These are phyloP conservation scores for Vombatus ursinus DNA, from an alignment of 2,113 vertebrate genomes.

Conservation along the genomic window DNA sequence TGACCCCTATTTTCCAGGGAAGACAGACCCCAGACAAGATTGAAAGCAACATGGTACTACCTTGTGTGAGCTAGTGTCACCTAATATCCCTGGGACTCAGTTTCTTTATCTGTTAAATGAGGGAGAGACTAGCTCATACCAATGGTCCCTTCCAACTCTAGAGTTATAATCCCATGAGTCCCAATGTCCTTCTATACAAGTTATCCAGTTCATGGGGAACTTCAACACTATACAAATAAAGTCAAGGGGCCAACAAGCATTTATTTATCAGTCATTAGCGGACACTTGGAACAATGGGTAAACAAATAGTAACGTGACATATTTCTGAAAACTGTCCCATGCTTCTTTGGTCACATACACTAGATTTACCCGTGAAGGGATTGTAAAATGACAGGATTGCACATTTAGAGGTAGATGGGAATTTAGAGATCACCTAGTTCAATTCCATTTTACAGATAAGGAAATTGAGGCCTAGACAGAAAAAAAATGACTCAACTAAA, in stretches of 20 bases:
- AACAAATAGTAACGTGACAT: too few relatives aligned
- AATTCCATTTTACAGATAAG: not conserved
- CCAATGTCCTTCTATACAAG: not conserved
- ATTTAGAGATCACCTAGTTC: not conserved
- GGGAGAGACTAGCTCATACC: not conserved
- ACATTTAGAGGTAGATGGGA: not conserved
- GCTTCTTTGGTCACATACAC: not conserved
- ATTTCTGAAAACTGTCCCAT: not conserved
- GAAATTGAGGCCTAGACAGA: not conserved
- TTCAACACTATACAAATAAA: too few relatives aligned
- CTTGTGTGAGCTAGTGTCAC: not conserved
- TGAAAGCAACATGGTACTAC: not conserved
- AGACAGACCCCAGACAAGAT: not conserved
- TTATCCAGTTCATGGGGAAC: too few relatives aligned
- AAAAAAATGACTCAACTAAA: not conserved
- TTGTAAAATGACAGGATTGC: not conserved
- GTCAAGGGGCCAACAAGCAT: too few relatives aligned
- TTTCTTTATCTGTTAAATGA: not conserved
- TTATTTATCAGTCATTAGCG: not conserved
- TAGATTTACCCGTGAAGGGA: not conserved
- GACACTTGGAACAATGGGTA: not conserved
- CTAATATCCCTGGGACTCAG: not conserved
- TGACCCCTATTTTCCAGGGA: not conserved
- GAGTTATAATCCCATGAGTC: not conserved
- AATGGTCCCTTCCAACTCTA: not conserved